Evolutionary conservation across 2,888 invertebrate species (phyloP).

Genomic region (Pyrochroa serraticornis): DNA sequence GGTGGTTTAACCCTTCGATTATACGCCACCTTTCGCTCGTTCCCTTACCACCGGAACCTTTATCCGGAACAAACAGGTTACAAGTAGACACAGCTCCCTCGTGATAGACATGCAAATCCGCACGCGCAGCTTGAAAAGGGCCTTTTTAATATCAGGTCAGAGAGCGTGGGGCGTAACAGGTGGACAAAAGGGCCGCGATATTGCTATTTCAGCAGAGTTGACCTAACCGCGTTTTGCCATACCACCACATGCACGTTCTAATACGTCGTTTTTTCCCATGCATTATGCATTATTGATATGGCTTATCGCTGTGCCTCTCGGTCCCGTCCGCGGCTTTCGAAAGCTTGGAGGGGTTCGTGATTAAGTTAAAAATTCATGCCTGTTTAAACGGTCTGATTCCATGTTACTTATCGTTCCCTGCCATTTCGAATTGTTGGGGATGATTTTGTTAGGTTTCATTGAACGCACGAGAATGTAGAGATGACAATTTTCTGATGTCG

Average conservation of each 20-base stretch:
- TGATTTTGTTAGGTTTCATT: background rate
- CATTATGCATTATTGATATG: constrained; percentile 32
- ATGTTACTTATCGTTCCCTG: constrained; percentile 30
- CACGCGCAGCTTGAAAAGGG: too few species aligned
- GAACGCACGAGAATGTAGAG: background rate
- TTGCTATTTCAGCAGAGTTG: constrained; percentile 28
- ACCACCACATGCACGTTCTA: constrained; percentile 14
- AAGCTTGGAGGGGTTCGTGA: constrained; percentile 26
- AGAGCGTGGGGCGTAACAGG: constrained; percentile 23
- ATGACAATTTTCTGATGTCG: background rate
- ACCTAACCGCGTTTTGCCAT: constrained; percentile 15
- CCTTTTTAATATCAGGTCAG: too few species aligned
- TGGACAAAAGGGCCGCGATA: constrained; percentile 24
- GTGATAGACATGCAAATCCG: too few species aligned
- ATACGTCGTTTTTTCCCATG: constrained; percentile 23
- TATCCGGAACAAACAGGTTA: too few species aligned
- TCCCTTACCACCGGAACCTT: too few species aligned
- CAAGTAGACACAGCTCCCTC: too few species aligned
- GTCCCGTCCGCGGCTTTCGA: constrained; percentile 21
- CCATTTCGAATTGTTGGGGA: constrained; percentile 5
- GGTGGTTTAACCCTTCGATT: too few species aligned
- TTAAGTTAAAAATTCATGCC: constrained; percentile 34
- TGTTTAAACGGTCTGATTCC: constrained; percentile 30
- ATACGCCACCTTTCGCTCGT: too few species aligned
- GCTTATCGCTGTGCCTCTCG: constrained; percentile 27